Evolutionary conservation across 1,140 invertebrate species (phyloP).

Genomic region (Hylaeus volcanicus): DNA sequence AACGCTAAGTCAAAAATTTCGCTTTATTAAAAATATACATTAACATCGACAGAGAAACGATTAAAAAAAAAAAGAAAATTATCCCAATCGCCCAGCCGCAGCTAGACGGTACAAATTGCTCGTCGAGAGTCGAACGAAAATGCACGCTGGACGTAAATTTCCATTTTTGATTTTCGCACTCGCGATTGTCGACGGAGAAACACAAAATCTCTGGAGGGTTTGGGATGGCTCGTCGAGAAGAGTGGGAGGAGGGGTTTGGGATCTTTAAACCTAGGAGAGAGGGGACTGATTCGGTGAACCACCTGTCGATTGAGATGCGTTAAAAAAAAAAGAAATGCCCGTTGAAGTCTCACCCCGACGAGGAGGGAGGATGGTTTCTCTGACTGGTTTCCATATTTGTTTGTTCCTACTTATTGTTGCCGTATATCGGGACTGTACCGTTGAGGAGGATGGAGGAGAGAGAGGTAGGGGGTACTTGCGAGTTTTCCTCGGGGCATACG

Average conservation of each 20-base stretch:
- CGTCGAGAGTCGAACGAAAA: conserved; percentile 35
- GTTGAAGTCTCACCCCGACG: conserved; percentile 5
- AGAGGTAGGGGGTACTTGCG: conserved; percentile 9
- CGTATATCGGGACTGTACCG: neutral
- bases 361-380: neutral
- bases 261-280: conserved; percentile 14
- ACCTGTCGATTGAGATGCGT: conserved; percentile 19
- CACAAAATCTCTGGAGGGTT: neutral
- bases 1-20: too few relatives aligned
- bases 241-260: too few relatives aligned
- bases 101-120: conserved; percentile 20
- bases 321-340: conserved; percentile 35
- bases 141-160: conserved; percentile 33
- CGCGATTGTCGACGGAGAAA: neutral
- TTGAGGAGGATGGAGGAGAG: neutral
- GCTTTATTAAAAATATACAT: too few relatives aligned
- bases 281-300: neutral
- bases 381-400: neutral
- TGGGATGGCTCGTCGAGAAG: neutral
- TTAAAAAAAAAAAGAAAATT: neutral
- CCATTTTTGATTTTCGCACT: neutral
- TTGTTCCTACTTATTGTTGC: neutral
- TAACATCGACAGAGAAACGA: too few relatives aligned
- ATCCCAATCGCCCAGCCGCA: neutral
- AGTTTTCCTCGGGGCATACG: neutral